Base-by-base conservation (phyloP, 2,888 invertebrate genomes). In the Protula sp. region DNA sequence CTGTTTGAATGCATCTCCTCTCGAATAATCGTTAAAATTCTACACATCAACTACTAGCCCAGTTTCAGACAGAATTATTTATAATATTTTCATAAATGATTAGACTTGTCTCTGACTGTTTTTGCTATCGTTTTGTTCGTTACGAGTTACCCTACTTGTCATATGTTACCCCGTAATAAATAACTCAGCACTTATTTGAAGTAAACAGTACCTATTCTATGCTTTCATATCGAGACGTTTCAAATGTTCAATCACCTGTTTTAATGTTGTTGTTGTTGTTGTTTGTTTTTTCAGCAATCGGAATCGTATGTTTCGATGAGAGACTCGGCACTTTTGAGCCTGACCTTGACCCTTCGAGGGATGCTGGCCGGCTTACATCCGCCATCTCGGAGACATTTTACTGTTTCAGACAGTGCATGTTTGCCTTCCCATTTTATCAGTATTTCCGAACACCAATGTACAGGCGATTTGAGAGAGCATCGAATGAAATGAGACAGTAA, bases 391-490 rank as follows among this genome's bases (percentile, higher is more conserved):
- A 64, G 30, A 63, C 57, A 2, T 55, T 64, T 51, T 55, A 51
- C 55, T 63, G 62, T 45, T 60, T 64, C 57, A 54, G 60, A 28
- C 55, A 56, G 52, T 64, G 62, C 56, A 64, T 64, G 64, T 64
- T 64, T 54, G 28, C 53, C 38, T 54, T 64, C 28, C 64, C 64
- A 0, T 64, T 59, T 59, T 63, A 54, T 53, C 38, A 57, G 28
- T 64, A 64, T 58, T 54, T 63, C 52, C 50, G 60, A 3, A 64
- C 64, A 4, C 64, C 64, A n/a, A 60, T 58, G 55, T 64, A 64
- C 48, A 24, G 38, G 19, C 59, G 64, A 22, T 64, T 60, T 47
- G 64, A 63, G 26, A 56, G 30, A 22, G 64, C 62, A 4, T 48
- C 59, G 28, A 48, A 63, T 54, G 48, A 28, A 14, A 64, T 64